phyloP scores from a whole-genome alignment of 2,113 vertebrate genomes.

The Patagioenas fasciata region DNA sequence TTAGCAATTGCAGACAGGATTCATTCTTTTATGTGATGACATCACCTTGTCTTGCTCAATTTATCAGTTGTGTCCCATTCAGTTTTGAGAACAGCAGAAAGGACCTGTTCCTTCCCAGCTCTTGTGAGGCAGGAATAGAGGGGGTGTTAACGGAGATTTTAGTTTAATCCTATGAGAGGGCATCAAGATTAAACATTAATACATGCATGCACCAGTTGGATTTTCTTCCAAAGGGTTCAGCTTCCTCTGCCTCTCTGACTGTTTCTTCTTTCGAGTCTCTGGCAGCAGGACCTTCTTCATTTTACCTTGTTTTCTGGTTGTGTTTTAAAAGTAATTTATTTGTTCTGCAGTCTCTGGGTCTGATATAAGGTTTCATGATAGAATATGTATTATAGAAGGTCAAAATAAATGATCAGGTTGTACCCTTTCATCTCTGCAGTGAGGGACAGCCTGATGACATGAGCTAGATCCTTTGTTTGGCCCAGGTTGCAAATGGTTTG shows the following conservation, averaged over 20 bases:
- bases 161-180: background rate
- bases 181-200: too few relatives aligned
- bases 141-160: background rate
- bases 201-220: too few relatives aligned
- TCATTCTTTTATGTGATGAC: too few relatives aligned
- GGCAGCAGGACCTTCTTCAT: background rate
- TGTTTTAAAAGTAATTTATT: background rate
- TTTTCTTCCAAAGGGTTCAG: background rate
- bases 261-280: background rate
- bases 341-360: background rate
- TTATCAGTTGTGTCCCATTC: background rate
- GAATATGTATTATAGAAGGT: background rate
- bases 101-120: background rate
- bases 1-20: too few relatives aligned
- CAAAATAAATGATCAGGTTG: background rate
- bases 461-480: background rate
- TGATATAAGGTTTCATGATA: background rate
- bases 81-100: background rate
- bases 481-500: background rate
- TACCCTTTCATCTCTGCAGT: background rate
- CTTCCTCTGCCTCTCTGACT: background rate
- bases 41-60: background rate
- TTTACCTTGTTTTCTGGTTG: background rate
- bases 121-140: accelerated
- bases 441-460: background rate